Evolutionary conservation across 2,797 vertebrate species (phyloP), one percentile per base, ranked within the genome.

Genomic region (Emys orbicularis): DNA sequence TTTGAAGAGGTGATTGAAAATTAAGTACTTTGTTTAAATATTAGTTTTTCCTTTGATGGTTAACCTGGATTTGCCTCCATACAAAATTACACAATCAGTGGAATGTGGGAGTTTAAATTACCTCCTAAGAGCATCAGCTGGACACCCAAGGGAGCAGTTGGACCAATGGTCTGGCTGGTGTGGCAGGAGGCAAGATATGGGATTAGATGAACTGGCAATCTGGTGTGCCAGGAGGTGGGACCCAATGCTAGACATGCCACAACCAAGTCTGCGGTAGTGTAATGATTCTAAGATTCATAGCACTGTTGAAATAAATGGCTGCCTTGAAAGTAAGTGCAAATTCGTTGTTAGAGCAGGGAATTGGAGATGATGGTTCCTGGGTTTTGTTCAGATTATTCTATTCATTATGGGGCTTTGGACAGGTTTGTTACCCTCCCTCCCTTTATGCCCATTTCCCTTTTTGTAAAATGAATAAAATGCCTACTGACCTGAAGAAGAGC

Each of bases 361-460:
- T 86, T 79, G 87, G 77, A 89, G 90, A 88, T 25, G 79, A n/a
- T 23, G 4, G 41, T 89, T 94, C 90, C 31, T 90, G 85, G 94
- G 34, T 21, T 93, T 44, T 87, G 37, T 89, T 52, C n/a, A 77
- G 68, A 61, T 94, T 5, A 52, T 96, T 90, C 25, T 83, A 6
- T 44, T 37, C n/a, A 21, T 41, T 72, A 49, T 88, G 41, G 91
- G 72, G 47, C 12, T 86, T 77, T 25, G 79, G 61, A 81, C 79
- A 90, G 68, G 16, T 59, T 34, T 81, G 54, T 94, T 94, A 29
- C 34, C 61, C 1, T 37, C 68, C 10, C 9, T 41, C 19, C 0
- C 53, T 29, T 77, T 79, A 86, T 93, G 52, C 79, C 12, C 23
- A 1, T 88, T 68, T 94, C 49, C 61, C 7, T 0, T 88, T 83